A percentile compares a stretch with the other conserved stretches of the same genome.
Conservation (phyloP, 2,888 invertebrate genomes). For the Parasteatoda lunata region DNA sequence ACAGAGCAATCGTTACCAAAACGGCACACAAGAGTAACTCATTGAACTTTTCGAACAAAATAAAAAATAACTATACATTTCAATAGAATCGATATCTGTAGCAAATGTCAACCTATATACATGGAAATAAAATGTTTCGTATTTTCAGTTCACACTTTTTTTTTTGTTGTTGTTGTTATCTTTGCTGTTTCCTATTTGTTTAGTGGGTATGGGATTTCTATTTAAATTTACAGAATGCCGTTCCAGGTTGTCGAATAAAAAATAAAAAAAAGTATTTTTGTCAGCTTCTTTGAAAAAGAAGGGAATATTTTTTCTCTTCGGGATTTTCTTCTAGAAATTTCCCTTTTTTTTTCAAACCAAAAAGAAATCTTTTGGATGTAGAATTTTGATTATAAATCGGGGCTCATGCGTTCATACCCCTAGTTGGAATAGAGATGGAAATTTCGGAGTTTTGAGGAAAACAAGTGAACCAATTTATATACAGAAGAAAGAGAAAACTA, state of each 20-base stretch:
- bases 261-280: slow-evolving; percentile 16
- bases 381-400: not conserved
- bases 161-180: slow-evolving; percentile 20
- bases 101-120: slow-evolving; percentile 8
- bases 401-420: not conserved
- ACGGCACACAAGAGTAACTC: no score
- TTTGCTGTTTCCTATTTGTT: slow-evolving; percentile 39
- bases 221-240: slow-evolving; percentile 49
- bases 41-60: not conserved
- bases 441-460: not conserved
- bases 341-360: not conserved
- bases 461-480: not conserved
- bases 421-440: slow-evolving; percentile 1
- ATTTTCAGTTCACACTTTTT: slow-evolving; percentile 40
- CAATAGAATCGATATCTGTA: slow-evolving; percentile 1
- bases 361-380: not conserved
- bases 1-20: no score
- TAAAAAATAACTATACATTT: not conserved
- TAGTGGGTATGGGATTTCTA: slow-evolving; percentile 45
- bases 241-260: slow-evolving; percentile 9
- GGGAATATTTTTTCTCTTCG: not conserved
- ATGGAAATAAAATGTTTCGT: slow-evolving; percentile 57
- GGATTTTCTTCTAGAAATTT: not conserved
- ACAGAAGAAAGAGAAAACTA: not conserved
- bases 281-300: not conserved